Percentiles rank a stretch among this genome's conserved stretches.
These are phyloP conservation scores for Hemicentrotus pulcherrimus DNA, from an alignment of 35 echinoderm and acorn worm genomes.

Conservation along the genomic window DNA sequence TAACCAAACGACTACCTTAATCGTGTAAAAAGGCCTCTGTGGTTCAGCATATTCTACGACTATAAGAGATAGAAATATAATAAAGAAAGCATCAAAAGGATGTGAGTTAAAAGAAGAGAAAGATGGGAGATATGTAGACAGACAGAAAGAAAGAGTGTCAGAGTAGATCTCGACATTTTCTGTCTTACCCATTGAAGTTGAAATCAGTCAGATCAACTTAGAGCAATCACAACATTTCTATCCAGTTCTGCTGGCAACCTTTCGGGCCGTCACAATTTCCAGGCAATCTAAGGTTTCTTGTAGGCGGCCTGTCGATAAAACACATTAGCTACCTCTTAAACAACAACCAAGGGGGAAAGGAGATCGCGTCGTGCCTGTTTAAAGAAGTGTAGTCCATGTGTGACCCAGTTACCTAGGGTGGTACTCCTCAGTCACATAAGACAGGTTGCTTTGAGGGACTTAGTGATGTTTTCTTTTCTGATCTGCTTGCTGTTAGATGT, in stretches of 20 bases:
- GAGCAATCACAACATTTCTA: not conserved
- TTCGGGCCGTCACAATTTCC: not conserved
- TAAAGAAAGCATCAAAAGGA: not conserved
- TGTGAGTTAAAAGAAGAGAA: not conserved
- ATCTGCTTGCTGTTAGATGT: no score
- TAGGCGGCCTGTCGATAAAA: not conserved
- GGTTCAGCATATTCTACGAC: not conserved
- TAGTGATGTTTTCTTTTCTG: no score
- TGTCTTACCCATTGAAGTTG: not conserved
- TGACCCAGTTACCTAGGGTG: not conserved
- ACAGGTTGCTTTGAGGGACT: not conserved
- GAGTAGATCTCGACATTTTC: not conserved
- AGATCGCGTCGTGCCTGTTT: not conserved
- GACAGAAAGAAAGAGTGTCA: not conserved
- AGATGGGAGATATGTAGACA: not conserved
- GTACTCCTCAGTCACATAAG: not conserved
- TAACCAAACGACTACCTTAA: no score
- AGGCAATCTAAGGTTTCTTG: not conserved
- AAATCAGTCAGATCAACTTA: not conserved
- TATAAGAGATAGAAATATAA: not conserved
- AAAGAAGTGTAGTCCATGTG: not conserved
- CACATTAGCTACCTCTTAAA: conserved; percentile 7
- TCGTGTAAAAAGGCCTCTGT: no score
- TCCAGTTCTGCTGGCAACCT: not conserved
- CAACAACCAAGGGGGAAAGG: not conserved